A percentile compares a stretch with the other conserved stretches of the same genome.
These are phyloP conservation scores for Melanotaenia maccullochi DNA, from an alignment of 2,797 vertebrate species.

Conservation along the genomic window DNA sequence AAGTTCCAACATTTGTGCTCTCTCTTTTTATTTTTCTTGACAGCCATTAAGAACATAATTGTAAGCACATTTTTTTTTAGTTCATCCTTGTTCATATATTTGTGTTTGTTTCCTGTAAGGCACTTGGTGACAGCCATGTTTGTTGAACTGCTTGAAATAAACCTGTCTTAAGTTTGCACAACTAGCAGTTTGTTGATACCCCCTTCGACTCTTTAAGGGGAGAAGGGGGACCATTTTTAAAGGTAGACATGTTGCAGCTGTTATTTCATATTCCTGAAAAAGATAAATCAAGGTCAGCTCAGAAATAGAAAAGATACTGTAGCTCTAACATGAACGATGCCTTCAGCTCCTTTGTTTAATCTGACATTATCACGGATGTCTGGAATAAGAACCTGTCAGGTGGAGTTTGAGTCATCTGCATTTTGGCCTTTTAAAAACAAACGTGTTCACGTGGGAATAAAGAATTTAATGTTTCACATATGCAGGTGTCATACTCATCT, in stretches of 20 bases:
- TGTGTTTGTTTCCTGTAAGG: slow-evolving; percentile 63
- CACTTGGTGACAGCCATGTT: slow-evolving; percentile 66
- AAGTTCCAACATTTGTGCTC: slow-evolving; percentile 60
- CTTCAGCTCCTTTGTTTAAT: background rate
- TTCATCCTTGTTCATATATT: slow-evolving; percentile 57
- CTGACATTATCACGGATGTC: background rate
- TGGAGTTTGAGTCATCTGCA: slow-evolving; percentile 29
- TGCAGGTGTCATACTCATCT: slow-evolving; percentile 17
- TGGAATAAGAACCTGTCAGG: slow-evolving; percentile 18
- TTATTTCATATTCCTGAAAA: slow-evolving; percentile 25
- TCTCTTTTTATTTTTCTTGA: slow-evolving; percentile 23
- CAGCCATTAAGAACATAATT: slow-evolving; percentile 58
- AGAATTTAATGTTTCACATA: slow-evolving; percentile 36
- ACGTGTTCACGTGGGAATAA: slow-evolving; percentile 49
- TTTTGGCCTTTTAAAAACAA: slow-evolving; percentile 23
- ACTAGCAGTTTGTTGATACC: slow-evolving; percentile 25
- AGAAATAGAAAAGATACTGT: background rate
- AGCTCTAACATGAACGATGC: background rate
- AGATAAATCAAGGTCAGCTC: slow-evolving; percentile 11
- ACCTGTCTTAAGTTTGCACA: slow-evolving; percentile 76
- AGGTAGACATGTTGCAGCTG: slow-evolving; percentile 12
- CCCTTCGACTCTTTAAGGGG: slow-evolving; percentile 29
- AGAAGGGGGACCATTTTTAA: slow-evolving; percentile 7
- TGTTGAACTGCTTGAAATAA: slow-evolving; percentile 69
- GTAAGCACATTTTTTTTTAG: slow-evolving; percentile 51